Evolutionary conservation across 2,888 invertebrate species (phyloP), one percentile per base, ranked within the genome.

Genomic region (Tetanocera ferruginea): DNA sequence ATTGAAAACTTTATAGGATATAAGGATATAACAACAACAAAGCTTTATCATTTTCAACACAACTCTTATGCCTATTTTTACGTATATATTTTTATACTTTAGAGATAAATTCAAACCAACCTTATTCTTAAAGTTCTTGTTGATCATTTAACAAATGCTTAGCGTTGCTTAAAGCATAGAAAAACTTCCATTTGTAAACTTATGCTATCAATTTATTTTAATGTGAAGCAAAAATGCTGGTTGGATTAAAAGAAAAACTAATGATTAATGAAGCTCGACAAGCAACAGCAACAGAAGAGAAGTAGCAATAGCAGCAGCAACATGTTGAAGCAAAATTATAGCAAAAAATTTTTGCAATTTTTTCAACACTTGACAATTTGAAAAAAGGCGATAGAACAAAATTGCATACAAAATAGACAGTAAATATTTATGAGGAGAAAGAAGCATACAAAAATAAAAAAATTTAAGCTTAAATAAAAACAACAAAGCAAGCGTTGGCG

Each of bases 291-390:
- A 6, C 2, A 11, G 23, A 60, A 57, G 37, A n/a, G n/a, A n/a
- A n/a, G n/a, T n/a, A n/a, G n/a, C n/a, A n/a, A n/a, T n/a, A n/a
- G n/a, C 2, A 11, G 23, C 72, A 57, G 37, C 62, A 64, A 74
- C 51, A 49, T 28, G 49, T 74, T 49, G 19, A n/a, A 51, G 51
- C 23, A 11, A 34, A 66, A 66, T 51, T 52, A 66, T 31, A 74
- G 49, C 23, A 34, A 74, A n/a, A n/a, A 74, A 64, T 19, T 28
- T 19, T 62, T 66, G 28, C 31, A 51, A 62, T 31, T 51, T 64
- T 60, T 73, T 60, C 25, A 6, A 11, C 28, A n/a, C 78, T 82
- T 82, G 82, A 80, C 77, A 82, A 82, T 80, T 81, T 78, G 70
- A 75, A 75, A 69, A 76, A 75, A 70, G 19, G 71, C 66, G 67